Evolutionary conservation across 2,797 vertebrate species (phyloP), one percentile per base, ranked within the genome.

Genomic region (Myotis planiceps): DNA sequence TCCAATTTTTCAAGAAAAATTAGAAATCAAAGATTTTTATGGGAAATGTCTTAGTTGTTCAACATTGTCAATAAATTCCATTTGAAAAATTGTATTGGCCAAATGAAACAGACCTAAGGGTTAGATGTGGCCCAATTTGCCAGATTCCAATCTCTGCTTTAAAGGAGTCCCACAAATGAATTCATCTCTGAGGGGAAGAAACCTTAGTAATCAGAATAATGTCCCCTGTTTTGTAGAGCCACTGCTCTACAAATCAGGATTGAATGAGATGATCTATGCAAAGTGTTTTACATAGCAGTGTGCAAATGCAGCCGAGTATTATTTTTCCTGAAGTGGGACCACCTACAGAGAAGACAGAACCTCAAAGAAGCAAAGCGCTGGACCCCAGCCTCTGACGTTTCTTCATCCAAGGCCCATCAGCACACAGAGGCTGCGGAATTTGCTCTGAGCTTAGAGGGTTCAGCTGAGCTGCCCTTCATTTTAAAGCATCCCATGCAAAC

Each of bases 301-400:
- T 34, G 71, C 66, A 27, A 37, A 13, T 10, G 42, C 0, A 1
- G 15, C 14, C 16, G 0, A 9, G 32, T 32, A 6, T 9, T 9
- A 68, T 16, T 58, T 60, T 72, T 47, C 21, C 55, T 42, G 14
- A 65, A 76, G 29, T 34, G 55, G 19, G 23, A 29, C 29, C 9
- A 2, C 0, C 16, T 21, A 63, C 9, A 21, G 2, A 78, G 71
- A 23, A 80, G 9, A 63, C 0, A 16, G 66, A 68, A 32, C 3
- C 34, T 60, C 34, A 9, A 23, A 34, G 19, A 53, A 82, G 47
- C 21, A 10, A 37, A 53, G 71, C 47, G 16, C 32, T 34, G 58
- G 25, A 49, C 21, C 23, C 55, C 29, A 0, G 53, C 39, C 32
- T 63, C 87, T 29, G 60, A 6, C 0, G 16, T 21, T 63, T 34